A percentile compares a stretch with the other conserved stretches of the same genome.
These are phyloP conservation scores for Atrina japonica DNA, from an alignment of 2,888 invertebrate genomes.

Conservation along the genomic window DNA sequence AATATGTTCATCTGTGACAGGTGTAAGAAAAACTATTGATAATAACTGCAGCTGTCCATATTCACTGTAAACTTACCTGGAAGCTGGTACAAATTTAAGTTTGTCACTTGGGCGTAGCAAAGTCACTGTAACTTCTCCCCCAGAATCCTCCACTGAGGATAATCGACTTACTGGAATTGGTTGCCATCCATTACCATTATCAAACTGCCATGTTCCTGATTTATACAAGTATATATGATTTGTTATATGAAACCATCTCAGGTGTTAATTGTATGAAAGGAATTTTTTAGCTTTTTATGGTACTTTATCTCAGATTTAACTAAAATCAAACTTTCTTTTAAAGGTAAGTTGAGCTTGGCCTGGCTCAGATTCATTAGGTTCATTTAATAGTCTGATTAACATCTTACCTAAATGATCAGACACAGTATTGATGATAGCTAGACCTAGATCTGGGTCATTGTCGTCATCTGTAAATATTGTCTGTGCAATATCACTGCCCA, in stretches of 20 bases:
- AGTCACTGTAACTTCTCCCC: conserved; percentile 15
- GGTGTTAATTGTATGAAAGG: too few relatives aligned
- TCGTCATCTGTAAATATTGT: conserved; percentile 19
- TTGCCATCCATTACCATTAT: conserved; percentile 4
- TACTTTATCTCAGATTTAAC: too few relatives aligned
- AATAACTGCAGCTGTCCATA: too few relatives aligned
- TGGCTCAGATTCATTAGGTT: too few relatives aligned
- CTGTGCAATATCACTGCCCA: conserved; percentile 13
- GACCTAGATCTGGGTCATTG: conserved; percentile 7
- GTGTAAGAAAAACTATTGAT: too few relatives aligned
- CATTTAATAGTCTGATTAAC: background rate
- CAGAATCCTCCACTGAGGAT: background rate
- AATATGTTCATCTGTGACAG: too few relatives aligned
- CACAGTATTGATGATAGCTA: conserved; percentile 25
- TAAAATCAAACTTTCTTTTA: too few relatives aligned
- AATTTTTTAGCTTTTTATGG: too few relatives aligned
- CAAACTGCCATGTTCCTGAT: conserved; percentile 25
- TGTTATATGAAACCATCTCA: too few relatives aligned
- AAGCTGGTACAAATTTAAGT: conserved; percentile 27
- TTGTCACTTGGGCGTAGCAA: conserved; percentile 16
- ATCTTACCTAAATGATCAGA: conserved; percentile 24
- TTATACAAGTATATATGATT: background rate
- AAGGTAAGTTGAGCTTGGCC: too few relatives aligned
- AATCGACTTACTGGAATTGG: background rate
- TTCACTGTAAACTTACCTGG: conserved; percentile 25